Evolutionary conservation across 1,140 invertebrate genomes (phyloP).

Genomic region (Oryctes rhinoceros): DNA sequence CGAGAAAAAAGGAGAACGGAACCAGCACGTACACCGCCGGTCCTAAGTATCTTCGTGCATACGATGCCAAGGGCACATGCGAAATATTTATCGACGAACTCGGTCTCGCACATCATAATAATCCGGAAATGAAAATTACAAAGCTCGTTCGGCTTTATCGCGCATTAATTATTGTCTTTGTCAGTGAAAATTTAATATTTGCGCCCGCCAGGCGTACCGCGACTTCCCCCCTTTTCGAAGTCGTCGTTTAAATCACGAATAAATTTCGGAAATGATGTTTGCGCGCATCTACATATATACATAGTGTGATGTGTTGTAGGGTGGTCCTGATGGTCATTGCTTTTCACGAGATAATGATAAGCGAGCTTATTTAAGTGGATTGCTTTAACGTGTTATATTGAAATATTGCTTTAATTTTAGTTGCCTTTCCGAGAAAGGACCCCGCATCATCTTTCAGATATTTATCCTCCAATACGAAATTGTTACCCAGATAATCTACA

Average conservation of each 20-base stretch:
- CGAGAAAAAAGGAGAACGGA: not conserved
- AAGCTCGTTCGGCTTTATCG: slow-evolving; percentile 17
- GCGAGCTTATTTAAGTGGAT: not conserved
- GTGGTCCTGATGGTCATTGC: not conserved
- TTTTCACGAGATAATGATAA: not conserved
- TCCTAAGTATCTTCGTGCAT: not conserved
- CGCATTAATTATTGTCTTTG: slow-evolving; percentile 11
- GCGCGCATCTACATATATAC: not conserved
- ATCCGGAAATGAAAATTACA: slow-evolving; percentile 22
- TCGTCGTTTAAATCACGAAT: not conserved
- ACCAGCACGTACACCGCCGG: not conserved
- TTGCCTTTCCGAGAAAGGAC: not conserved
- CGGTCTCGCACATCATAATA: not conserved
- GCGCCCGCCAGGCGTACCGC: not conserved
- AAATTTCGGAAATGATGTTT: not conserved
- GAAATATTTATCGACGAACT: not conserved
- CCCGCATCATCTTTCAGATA: no score
- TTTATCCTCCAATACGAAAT: no score
- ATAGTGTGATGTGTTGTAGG: not conserved
- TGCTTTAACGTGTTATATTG: not conserved
- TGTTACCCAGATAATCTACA: no score
- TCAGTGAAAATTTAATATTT: slow-evolving; percentile 20
- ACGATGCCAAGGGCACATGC: not conserved
- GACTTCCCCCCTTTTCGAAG: not conserved
- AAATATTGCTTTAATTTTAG: not conserved